Percentiles rank a stretch among this genome's conserved stretches.
phyloP scores from a whole-genome alignment of 2,888 invertebrate species.

The Sminthurinus aureus region DNA sequence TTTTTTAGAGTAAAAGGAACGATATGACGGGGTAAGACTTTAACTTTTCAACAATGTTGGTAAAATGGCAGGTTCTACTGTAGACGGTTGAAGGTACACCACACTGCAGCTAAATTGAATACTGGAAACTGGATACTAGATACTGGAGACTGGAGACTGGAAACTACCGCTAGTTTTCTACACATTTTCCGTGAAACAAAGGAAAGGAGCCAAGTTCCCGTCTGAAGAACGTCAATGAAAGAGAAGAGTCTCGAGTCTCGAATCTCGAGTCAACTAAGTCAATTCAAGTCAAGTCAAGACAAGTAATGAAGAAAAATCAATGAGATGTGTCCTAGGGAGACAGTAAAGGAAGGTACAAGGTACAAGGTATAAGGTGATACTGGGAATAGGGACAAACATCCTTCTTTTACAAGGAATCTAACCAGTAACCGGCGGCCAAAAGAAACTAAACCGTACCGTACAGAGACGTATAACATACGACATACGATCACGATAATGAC shows the following conservation, averaged over 20 bases:
- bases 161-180: neutral
- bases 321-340: slow-evolving; percentile 34
- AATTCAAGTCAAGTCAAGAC: too few species aligned
- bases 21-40: too few species aligned
- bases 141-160: neutral
- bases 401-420: neutral
- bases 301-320: slow-evolving; percentile 38
- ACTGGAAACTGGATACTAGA: neutral
- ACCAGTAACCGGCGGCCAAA: too few species aligned
- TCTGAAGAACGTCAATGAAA: too few species aligned
- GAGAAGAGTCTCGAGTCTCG: too few species aligned
- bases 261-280: too few species aligned
- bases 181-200: neutral
- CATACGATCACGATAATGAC: too few species aligned
- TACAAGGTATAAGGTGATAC: too few species aligned
- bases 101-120: neutral
- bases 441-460: too few species aligned
- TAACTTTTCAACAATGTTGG: too few species aligned
- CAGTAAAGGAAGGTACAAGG: slow-evolving; percentile 24
- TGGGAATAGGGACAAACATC: neutral
- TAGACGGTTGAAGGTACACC: neutral
- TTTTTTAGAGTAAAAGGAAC: too few species aligned
- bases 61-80: neutral
- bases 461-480: too few species aligned
- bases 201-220: neutral